Conservation (phyloP, 2,888 invertebrate genomes). For the Netelia melanura region DNA sequence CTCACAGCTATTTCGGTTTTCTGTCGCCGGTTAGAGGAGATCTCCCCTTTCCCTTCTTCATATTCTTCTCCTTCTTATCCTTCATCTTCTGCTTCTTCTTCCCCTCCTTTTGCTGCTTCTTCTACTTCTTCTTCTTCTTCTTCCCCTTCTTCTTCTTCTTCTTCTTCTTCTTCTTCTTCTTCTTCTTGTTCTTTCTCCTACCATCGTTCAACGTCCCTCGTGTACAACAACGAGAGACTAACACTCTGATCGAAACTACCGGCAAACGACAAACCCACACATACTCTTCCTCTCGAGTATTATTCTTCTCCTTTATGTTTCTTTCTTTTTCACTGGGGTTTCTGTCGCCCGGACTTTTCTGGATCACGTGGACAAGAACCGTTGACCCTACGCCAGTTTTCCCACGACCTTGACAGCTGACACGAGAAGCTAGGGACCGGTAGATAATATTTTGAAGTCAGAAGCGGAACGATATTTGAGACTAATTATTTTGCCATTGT, state of each 20-base stretch:
- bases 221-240: slow-evolving; percentile 73
- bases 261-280: slow-evolving; percentile 41
- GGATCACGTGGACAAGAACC: slow-evolving; percentile 38
- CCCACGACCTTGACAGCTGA: slow-evolving; percentile 62
- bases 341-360: slow-evolving; percentile 1
- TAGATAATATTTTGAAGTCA: not conserved
- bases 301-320: not conserved
- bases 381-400: slow-evolving; percentile 32
- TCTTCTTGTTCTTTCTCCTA: not conserved
- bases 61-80: slow-evolving; percentile 1
- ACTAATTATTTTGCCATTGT: not conserved
- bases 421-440: not conserved
- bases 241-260: slow-evolving; percentile 76
- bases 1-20: slow-evolving; percentile 82
- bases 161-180: not conserved
- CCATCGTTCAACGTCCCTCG: not conserved
- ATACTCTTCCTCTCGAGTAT: not conserved
- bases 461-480: not conserved
- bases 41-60: not conserved
- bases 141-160: too few species aligned
- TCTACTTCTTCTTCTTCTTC: too few species aligned
- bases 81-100: not conserved
- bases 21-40: slow-evolving; percentile 78
- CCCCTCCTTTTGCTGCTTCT: too few species aligned
- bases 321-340: not conserved